Base-by-base conservation (phyloP, 2,888 invertebrate genomes). In the Diarsia rubi region DNA sequence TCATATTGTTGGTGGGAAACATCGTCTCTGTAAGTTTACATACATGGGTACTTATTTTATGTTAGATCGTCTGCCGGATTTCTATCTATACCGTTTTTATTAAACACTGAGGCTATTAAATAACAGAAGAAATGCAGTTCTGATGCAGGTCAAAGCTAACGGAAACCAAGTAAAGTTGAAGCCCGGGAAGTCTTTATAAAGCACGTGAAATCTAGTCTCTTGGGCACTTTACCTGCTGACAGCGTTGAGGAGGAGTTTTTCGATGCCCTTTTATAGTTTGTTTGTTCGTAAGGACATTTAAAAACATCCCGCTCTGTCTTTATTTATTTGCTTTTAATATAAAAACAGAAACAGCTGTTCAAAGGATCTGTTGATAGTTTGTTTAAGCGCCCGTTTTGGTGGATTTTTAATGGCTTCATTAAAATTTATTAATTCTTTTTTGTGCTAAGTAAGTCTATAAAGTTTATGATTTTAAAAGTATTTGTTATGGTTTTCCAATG, bases 1-100 rank as follows among this genome's bases (percentile, higher is more conserved):
- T 57, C 42, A 45, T 69, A 81, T 69, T 69, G 47, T 24, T 37
- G 65, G 70, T 75, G 81, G 59, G 76, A 75, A 81, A 27, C 27
- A 59, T n/a, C n/a, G 16, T 59, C 47, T 11, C n/a, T 45, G n/a
- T 31, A 54, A 24, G 12, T 24, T 42, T 16, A 57, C 1, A 31
- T 57, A 21, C 14, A 4, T 16, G 12, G 9, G n/a, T 49, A 11
- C 3, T 6, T 24, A 37, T 3, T 16, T 8, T 12, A 24, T 37
- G 16, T 42, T 31, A 42, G 14, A 57, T 57, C 12, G 11, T 31
- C 1, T 3, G n/a, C n/a, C n/a, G n/a, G n/a, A n/a, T n/a, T n/a
- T n/a, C n/a, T n/a, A n/a, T n/a, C n/a, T n/a, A n/a, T n/a, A n/a
- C n/a, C n/a, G n/a, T n/a, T n/a, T n/a, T n/a, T n/a, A n/a, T n/a